These are phyloP conservation scores for Albula goreensis DNA, from an alignment of 2,113 vertebrate species.

Conservation along the genomic window DNA sequence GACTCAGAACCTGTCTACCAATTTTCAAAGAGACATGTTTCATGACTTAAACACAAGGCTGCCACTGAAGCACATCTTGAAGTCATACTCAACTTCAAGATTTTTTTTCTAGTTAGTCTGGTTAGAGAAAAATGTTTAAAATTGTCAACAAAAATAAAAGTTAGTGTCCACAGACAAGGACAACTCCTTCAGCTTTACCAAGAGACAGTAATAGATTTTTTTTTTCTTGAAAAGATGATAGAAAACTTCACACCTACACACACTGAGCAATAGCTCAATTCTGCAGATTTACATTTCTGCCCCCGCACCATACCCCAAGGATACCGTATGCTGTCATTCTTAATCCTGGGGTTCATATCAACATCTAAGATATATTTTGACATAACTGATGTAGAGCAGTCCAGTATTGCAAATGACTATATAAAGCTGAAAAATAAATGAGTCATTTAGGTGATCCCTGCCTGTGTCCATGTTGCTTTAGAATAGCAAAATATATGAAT, in stretches of 20 bases:
- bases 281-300: background rate
- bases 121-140: background rate
- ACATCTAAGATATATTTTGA: background rate
- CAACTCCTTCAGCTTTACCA: background rate
- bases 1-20: background rate
- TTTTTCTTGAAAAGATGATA: background rate
- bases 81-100: background rate
- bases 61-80: background rate
- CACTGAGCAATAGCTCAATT: background rate
- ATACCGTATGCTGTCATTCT: background rate
- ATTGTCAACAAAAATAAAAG: background rate
- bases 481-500: too few relatives aligned
- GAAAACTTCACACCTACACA: background rate
- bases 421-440: background rate
- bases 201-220: background rate
- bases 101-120: background rate
- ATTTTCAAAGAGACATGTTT: background rate
- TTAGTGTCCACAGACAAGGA: background rate
- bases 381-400: too few relatives aligned
- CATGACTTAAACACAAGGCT: background rate
- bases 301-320: background rate
- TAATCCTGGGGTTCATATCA: background rate
- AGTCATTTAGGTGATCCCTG: too few relatives aligned
- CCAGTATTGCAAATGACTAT: background rate
- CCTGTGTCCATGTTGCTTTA: too few relatives aligned